Evolutionary conservation across 2,797 vertebrate species (phyloP).

Genomic region (Fratercula arctica): DNA sequence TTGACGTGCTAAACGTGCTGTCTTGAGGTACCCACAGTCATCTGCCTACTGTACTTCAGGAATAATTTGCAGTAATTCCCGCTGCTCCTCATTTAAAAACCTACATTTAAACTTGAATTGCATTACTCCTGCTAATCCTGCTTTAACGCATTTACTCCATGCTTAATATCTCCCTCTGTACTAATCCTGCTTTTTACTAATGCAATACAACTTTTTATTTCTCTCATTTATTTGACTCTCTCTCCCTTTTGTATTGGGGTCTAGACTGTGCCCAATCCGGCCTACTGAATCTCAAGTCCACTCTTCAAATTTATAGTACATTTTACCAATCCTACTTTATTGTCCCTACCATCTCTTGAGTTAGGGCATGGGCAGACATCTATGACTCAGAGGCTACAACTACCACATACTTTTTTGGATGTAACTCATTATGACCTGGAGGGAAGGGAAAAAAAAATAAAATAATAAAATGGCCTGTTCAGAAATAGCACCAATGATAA

Average conservation of each 20-base stretch:
- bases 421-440: background rate
- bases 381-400: background rate
- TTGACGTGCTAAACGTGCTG: rapidly evolving
- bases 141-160: background rate
- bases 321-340: background rate
- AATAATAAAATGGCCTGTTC: background rate
- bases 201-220: background rate
- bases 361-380: background rate
- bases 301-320: background rate
- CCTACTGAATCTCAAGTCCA: background rate
- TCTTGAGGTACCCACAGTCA: background rate
- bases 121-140: background rate
- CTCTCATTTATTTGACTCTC: background rate
- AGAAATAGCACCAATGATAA: background rate
- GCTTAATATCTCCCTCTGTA: background rate
- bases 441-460: background rate
- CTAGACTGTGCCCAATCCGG: background rate
- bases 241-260: background rate
- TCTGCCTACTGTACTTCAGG: background rate
- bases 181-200: background rate
- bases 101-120: background rate
- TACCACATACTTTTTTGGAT: background rate
- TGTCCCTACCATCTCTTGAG: background rate
- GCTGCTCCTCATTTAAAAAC: background rate
- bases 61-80: background rate